A percentile compares a stretch with the other conserved stretches of the same genome.
Evolutionary conservation across 1,140 invertebrate genomes (phyloP).

Genomic region (Drosophila willistoni): DNA sequence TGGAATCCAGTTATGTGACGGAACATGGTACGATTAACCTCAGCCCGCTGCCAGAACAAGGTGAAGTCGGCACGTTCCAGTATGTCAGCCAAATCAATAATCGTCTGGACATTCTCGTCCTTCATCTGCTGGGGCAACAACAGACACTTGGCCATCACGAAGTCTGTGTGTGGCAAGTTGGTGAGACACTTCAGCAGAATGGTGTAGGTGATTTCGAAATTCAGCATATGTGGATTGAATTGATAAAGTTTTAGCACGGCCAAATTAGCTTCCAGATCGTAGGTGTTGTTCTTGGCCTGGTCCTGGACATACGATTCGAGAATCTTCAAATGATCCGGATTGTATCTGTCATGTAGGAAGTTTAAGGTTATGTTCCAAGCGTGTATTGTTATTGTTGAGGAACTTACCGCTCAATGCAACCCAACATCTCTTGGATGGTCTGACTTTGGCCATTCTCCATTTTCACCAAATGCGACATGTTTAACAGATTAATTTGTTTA

Average conservation of each 20-base stretch:
- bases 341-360: constrained; percentile 88
- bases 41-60: constrained; percentile 92
- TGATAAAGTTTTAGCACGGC: constrained; percentile 96
- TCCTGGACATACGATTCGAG: constrained; percentile 96
- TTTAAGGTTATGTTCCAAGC: constrained; percentile 54
- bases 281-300: constrained; percentile 96
- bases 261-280: constrained; percentile 98
- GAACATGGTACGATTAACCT: constrained; percentile 89
- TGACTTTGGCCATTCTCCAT: constrained; percentile 88
- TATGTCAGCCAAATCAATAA: constrained; percentile 94
- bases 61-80: constrained; percentile 97
- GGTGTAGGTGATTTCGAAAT: constrained; percentile 90
- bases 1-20: constrained; percentile 93
- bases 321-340: constrained; percentile 95
- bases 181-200: constrained; percentile 97
- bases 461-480: constrained; percentile 81
- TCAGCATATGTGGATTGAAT: constrained; percentile 95
- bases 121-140: constrained; percentile 92
- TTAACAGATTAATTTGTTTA: constrained; percentile 21
- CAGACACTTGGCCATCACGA: constrained; percentile 97
- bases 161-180: constrained; percentile 98
- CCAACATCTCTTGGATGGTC: constrained; percentile 87
- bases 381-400: neutral
- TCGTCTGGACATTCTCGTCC: constrained; percentile 92
- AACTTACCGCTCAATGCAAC: constrained; percentile 89